These are phyloP conservation scores for Zosterops japonicus DNA, from an alignment of 2,113 vertebrate genomes.

Conservation along the genomic window DNA sequence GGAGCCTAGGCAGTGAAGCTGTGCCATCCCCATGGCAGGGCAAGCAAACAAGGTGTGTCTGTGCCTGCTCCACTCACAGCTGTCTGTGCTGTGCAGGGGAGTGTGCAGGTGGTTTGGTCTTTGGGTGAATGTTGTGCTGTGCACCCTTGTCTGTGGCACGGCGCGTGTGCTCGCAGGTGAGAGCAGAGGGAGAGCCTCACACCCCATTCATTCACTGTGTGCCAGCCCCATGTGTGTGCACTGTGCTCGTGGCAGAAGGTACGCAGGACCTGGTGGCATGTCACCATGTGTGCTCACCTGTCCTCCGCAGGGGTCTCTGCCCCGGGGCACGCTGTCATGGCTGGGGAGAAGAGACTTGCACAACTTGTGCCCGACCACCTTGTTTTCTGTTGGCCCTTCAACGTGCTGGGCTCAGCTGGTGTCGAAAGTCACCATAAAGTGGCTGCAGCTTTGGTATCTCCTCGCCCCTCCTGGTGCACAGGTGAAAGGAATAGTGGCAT, in stretches of 20 bases:
- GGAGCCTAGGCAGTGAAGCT: neutral
- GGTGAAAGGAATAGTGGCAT: neutral
- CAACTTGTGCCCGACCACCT: neutral
- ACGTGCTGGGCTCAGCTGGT: neutral
- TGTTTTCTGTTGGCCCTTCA: neutral
- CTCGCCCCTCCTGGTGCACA: neutral
- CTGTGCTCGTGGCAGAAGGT: neutral
- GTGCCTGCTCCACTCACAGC: neutral
- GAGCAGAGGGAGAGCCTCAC: neutral
- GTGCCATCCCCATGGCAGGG: neutral
- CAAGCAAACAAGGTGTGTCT: fast-evolving
- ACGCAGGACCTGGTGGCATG: fast-evolving
- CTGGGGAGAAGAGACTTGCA: neutral
- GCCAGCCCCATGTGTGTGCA: fast-evolving
- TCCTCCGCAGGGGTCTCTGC: neutral
- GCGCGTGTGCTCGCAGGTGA: fast-evolving
- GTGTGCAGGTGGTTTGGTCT: fast-evolving
- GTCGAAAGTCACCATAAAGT: neutral
- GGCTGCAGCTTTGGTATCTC: neutral
- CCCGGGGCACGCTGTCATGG: fast-evolving
- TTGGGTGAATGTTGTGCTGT: neutral
- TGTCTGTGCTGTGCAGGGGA: fast-evolving
- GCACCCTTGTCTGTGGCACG: fast-evolving
- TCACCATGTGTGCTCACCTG: neutral
- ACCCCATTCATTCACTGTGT: fast-evolving